These are phyloP conservation scores for Drosophila setosimentum DNA, from an alignment of 2,888 invertebrate genomes.

Conservation along the genomic window DNA sequence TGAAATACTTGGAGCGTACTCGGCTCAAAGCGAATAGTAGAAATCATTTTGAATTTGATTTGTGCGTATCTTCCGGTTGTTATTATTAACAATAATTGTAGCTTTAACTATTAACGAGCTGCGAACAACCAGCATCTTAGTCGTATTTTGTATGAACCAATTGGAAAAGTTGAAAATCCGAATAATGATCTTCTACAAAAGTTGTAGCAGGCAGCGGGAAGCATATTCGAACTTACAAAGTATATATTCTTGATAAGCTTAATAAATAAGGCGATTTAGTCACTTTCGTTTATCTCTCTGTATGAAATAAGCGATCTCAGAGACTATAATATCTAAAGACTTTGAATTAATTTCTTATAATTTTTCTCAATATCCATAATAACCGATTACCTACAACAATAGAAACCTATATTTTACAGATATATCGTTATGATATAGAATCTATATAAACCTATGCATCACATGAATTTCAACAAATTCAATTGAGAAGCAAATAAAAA, in stretches of 20 bases:
- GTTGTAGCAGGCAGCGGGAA: background rate
- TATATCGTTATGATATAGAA: background rate
- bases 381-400: no score
- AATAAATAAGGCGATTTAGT: background rate
- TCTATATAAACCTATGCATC: background rate
- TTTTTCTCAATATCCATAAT: background rate
- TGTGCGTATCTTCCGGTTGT: conserved; percentile 68
- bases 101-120: conserved; percentile 63
- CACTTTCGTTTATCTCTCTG: background rate
- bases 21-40: conserved; percentile 26
- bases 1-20: conserved; percentile 76
- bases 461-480: background rate
- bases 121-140: conserved; percentile 66
- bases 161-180: background rate
- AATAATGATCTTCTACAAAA: background rate
- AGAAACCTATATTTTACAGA: background rate
- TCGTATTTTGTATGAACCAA: conserved; percentile 17
- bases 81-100: conserved; percentile 69
- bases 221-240: background rate
- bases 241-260: background rate
- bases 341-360: background rate
- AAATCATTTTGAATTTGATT: conserved; percentile 33
- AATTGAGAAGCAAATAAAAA: background rate
- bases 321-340: background rate
- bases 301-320: background rate